phyloP scores from a whole-genome alignment of 2,888 invertebrate species.

The Troides helena region DNA sequence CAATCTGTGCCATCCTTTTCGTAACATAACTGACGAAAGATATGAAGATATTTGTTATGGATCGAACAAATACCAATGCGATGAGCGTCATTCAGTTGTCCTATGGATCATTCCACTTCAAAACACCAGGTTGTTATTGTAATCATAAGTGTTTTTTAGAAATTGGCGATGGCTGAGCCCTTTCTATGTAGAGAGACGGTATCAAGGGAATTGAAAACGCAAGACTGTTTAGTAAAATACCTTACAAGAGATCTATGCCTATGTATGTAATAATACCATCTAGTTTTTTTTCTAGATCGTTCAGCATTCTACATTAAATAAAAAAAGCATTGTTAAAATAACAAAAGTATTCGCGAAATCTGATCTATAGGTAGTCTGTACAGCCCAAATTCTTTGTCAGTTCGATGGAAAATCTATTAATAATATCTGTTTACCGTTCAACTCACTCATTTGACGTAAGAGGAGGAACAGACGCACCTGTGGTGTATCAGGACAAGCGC shows the following conservation, averaged over 20 bases:
- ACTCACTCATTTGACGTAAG: constrained; percentile 18
- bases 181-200: no score
- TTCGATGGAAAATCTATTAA: constrained; percentile 7
- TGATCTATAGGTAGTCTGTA: background rate
- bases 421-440: constrained; percentile 11
- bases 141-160: no score
- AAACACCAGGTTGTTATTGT: no score
- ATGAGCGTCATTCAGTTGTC: no score
- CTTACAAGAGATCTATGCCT: no score
- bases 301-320: no score
- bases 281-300: no score
- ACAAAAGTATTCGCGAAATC: background rate
- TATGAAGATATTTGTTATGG: background rate
- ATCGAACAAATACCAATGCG: background rate
- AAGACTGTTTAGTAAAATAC: no score
- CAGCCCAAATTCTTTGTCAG: background rate
- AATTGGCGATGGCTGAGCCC: no score
- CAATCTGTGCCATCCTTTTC: background rate
- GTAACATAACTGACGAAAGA: background rate
- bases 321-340: background rate
- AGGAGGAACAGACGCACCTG: constrained; percentile 78
- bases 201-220: no score
- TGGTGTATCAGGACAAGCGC: constrained; percentile 90
- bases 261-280: no score
- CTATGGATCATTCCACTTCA: no score